Conservation (phyloP, 2,888 invertebrate species). For the Stenurella melanura region DNA sequence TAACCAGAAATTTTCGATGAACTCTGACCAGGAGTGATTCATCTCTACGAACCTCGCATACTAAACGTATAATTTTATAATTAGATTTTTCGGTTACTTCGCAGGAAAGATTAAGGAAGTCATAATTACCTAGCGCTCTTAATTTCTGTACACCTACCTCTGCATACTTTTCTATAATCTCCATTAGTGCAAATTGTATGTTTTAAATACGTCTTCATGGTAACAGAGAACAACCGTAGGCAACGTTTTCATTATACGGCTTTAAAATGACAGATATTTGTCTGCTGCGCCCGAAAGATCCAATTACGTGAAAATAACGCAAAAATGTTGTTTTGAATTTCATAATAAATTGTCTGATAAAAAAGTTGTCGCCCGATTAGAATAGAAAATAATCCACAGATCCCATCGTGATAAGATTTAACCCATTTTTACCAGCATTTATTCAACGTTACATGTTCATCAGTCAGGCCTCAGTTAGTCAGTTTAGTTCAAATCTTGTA, state of each 20-base stretch:
- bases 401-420: no score
- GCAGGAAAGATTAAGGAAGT: slow-evolving; percentile 41
- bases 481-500: no score
- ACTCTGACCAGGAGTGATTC: slow-evolving; percentile 37
- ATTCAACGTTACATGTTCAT: no score
- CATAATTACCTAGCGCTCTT: slow-evolving; percentile 19
- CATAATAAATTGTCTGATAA: no score
- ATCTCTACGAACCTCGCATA: slow-evolving; percentile 40
- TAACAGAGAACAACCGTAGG: background rate
- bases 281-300: no score
- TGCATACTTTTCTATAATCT: slow-evolving; percentile 45
- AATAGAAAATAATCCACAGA: no score
- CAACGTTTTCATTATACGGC: slow-evolving; percentile 6
- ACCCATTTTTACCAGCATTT: no score
- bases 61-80: slow-evolving; percentile 45
- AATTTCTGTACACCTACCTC: slow-evolving; percentile 37
- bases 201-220: background rate
- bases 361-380: no score
- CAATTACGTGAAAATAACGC: no score
- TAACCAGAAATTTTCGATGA: slow-evolving; percentile 37
- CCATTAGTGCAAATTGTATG: slow-evolving; percentile 21
- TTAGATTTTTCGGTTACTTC: slow-evolving; percentile 42
- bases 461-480: no score
- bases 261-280: no score
- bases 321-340: no score